phyloP scores from a whole-genome alignment of 2,113 vertebrate genomes.

The Procavia capensis region DNA sequence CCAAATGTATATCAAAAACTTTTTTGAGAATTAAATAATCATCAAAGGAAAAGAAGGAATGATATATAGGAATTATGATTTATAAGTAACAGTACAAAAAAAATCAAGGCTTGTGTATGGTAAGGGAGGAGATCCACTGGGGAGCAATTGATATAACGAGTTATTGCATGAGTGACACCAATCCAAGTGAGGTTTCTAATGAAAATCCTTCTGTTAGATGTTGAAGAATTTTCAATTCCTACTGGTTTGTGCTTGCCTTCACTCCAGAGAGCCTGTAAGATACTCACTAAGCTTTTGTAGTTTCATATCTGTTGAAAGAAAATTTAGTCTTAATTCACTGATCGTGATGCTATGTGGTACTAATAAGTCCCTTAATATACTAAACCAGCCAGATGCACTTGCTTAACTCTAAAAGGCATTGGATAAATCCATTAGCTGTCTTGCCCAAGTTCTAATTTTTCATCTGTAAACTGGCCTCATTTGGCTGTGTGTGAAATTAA shows the following conservation, averaged over 20 bases:
- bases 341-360: constrained; percentile 63
- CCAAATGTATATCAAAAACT: too few species aligned
- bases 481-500: background rate
- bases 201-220: background rate
- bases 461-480: constrained; percentile 46
- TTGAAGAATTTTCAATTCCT: background rate
- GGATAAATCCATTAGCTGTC: constrained; percentile 68
- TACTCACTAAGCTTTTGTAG: background rate
- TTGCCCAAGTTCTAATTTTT: constrained; percentile 55
- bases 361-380: constrained; percentile 58
- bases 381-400: constrained; percentile 80
- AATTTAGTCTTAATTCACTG: constrained; percentile 69
- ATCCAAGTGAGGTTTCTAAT: background rate
- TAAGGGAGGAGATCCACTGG: too few species aligned
- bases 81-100: too few species aligned
- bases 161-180: too few species aligned
- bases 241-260: background rate
- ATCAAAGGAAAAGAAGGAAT: too few species aligned
- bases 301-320: constrained; percentile 66
- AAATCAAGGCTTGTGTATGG: too few species aligned
- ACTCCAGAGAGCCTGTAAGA: background rate
- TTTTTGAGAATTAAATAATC: too few species aligned
- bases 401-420: constrained; percentile 23
- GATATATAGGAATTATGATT: too few species aligned
- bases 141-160: too few species aligned